Evolutionary conservation across 2,113 vertebrate species (phyloP).

Genomic region (Istiophorus platypterus): DNA sequence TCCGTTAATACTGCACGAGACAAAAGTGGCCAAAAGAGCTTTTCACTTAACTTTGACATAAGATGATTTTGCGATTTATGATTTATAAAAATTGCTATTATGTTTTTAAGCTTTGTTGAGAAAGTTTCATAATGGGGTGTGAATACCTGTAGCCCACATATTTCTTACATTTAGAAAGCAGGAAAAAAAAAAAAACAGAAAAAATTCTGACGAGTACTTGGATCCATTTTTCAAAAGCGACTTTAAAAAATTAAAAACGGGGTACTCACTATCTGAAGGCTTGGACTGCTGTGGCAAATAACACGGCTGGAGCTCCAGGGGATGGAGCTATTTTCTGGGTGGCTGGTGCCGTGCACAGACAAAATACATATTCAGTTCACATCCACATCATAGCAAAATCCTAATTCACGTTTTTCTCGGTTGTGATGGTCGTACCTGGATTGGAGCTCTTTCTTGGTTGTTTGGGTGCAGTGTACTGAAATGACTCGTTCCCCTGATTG

Average conservation of each 20-base stretch:
- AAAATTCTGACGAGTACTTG: neutral
- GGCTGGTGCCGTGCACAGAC: constrained; percentile 58
- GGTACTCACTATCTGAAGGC: constrained; percentile 92
- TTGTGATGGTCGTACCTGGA: constrained; percentile 80
- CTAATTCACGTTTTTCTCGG: neutral
- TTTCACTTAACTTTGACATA: neutral
- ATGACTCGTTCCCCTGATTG: constrained; percentile 92
- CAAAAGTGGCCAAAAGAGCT: neutral
- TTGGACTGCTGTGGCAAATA: constrained; percentile 90
- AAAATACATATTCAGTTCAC: neutral
- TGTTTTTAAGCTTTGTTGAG: neutral
- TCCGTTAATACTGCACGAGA: constrained; percentile 87
- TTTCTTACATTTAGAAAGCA: neutral
- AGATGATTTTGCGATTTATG: neutral
- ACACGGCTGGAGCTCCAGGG: constrained; percentile 79
- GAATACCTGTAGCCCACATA: neutral
- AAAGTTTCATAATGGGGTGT: neutral
- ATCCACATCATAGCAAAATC: neutral
- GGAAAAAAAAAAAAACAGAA: no score
- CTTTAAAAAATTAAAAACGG: constrained; percentile 2
- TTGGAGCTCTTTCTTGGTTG: constrained; percentile 91
- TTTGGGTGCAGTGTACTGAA: constrained; percentile 97
- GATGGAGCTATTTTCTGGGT: constrained; percentile 80
- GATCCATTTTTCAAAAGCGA: no score
- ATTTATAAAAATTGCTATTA: neutral